A percentile compares a stretch with the other conserved stretches of the same genome.
These are phyloP conservation scores for Drosophila sulfurigaster DNA, from an alignment of 1,140 invertebrate genomes.

Conservation along the genomic window DNA sequence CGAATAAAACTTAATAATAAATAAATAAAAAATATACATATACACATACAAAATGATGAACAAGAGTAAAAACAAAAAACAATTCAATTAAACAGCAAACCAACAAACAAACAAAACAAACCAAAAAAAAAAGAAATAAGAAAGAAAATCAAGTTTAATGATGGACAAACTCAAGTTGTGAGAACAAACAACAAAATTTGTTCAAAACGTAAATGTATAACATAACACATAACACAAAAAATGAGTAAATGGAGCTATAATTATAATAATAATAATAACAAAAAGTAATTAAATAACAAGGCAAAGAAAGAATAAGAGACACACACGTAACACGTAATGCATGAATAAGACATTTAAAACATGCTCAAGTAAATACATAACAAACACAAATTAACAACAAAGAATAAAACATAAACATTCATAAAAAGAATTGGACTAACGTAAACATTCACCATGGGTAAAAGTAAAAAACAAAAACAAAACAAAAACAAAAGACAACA, in stretches of 20 bases:
- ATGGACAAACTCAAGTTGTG: conserved; percentile 66
- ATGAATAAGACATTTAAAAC: conserved; percentile 62
- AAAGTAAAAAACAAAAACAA: conserved; percentile 36
- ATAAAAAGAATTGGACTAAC: conserved; percentile 52
- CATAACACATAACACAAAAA: conserved; percentile 38
- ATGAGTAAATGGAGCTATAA: conserved; percentile 49
- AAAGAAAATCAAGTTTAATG: conserved; percentile 50
- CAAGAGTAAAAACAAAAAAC: conserved; percentile 48
- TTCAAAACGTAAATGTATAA: conserved; percentile 53
- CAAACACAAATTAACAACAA: conserved; percentile 38
- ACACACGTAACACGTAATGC: conserved; percentile 69
- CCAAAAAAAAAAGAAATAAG: conserved; percentile 20
- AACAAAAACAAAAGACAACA: conserved; percentile 48
- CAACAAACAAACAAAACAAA: conserved; percentile 21
- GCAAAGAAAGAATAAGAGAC: conserved; percentile 41
- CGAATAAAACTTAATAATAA: conserved; percentile 75
- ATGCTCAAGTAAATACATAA: conserved; percentile 52
- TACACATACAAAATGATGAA: conserved; percentile 54
- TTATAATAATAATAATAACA: conserved; percentile 57
- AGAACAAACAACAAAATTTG: conserved; percentile 56
- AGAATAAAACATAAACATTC: conserved; percentile 43
- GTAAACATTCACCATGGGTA: conserved; percentile 54
- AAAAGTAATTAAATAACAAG: conserved; percentile 21
- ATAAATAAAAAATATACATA: conserved; percentile 68
- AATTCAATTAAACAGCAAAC: conserved; percentile 57